phyloP scores from a whole-genome alignment of 2,797 vertebrate genomes.

The Anguilla pacifica region DNA sequence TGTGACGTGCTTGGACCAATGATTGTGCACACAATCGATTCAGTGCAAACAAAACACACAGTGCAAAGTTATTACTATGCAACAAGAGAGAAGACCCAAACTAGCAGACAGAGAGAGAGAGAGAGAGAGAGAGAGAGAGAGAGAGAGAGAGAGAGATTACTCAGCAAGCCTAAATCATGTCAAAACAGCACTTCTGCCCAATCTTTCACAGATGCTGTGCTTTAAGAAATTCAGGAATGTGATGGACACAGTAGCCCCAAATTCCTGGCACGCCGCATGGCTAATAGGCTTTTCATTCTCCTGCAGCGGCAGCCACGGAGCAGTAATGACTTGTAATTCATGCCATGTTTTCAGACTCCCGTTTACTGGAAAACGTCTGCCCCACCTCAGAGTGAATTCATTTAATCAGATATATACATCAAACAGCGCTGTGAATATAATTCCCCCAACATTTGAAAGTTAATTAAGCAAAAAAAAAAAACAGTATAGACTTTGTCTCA shows the following conservation, averaged over 20 bases:
- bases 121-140: neutral
- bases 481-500: neutral
- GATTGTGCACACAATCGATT: no score
- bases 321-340: conserved; percentile 13
- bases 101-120: no score
- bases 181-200: neutral
- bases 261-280: neutral
- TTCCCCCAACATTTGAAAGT: neutral
- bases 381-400: neutral
- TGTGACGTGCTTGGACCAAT: neutral
- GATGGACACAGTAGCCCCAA: neutral
- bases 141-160: neutral
- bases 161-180: neutral
- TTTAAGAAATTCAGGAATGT: neutral
- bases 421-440: neutral
- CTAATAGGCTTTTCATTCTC: neutral
- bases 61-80: neutral
- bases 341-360: conserved; percentile 2
- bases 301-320: neutral
- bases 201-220: neutral
- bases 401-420: neutral
- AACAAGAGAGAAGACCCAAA: neutral
- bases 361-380: conserved; percentile 4
- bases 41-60: neutral
- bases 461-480: neutral